Base-by-base conservation (phyloP, 35 echinoderm and acorn worm species). In the Apostichopus japonicus region DNA sequence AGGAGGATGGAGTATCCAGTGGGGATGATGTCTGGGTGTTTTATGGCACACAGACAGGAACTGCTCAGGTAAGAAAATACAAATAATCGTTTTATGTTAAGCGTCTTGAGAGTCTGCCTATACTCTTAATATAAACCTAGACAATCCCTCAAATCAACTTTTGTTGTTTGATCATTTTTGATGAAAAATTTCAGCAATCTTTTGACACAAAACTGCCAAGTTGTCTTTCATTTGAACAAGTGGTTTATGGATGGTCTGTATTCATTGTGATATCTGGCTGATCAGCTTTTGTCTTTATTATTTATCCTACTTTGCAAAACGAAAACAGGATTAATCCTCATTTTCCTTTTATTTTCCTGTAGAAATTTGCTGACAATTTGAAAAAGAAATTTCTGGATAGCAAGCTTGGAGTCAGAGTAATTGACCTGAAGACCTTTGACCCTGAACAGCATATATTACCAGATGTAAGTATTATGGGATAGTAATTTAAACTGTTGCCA, bases 341-440 rank as follows among this genome's bases (percentile, higher is more conserved):
- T 44, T 44, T 44, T 44, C 33, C 33, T 44, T 44, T 44, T 44
- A 44, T 44, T 44, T 44, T 44, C 33, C 33, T 44, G 33, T 24
- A 89, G 67, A 73, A 54, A 89, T 24, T 84, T 6, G 81, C 81
- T 58, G 56, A 55, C 7, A 54, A 56, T 15, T 57, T 89, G 22
- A 8, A 72, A 54, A 65, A 89, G 14, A 89, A 72, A 72, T 25
- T 89, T n/a, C 16, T 52, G 24, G 61, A 65, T 11, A 63, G 22
- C 6, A 54, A 33, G 6, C 5, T 72, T 5, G 24, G 8, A 16
- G 76, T 87, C 65, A 95, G 94, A 88, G 92, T 96, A 3, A 72
- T 96, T 86, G 84, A 99, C 92, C 76, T 99, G 54, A 94, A 96
- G 70, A 65, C 86, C 27, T 99, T 96, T 99, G 97, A 99, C 58